These are phyloP conservation scores for Lycophotia porphyrea DNA, from an alignment of 2,888 invertebrate species.

Conservation along the genomic window DNA sequence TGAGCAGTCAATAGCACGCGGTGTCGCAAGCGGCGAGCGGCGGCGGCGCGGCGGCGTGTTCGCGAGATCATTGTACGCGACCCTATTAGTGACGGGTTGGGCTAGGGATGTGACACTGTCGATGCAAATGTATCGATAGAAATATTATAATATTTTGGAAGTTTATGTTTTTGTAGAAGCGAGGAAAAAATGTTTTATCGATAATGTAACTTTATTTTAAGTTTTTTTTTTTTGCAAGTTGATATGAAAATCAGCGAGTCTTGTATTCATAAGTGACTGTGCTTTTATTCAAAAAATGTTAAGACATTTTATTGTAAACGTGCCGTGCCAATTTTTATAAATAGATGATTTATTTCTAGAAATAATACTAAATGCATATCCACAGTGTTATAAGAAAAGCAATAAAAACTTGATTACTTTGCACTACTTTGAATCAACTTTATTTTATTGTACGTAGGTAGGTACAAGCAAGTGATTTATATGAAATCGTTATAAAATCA, in stretches of 20 bases:
- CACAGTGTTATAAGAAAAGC: conserved; percentile 8
- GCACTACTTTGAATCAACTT: conserved; percentile 1
- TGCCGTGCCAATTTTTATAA: not conserved
- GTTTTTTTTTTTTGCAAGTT: not conserved
- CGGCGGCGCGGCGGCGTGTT: conserved; percentile 79
- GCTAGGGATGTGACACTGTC: conserved; percentile 64
- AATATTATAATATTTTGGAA: not conserved
- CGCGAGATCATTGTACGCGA: conserved; percentile 81
- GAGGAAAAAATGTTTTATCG: not conserved
- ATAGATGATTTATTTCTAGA: not conserved
- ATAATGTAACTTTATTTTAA: not conserved
- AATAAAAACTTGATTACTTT: not conserved
- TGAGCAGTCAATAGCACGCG: conserved; percentile 68
- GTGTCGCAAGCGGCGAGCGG: conserved; percentile 71
- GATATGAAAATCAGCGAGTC: not conserved
- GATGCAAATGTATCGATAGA: conserved; percentile 57
- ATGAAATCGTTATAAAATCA: conserved; percentile 36
- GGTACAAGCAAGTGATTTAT: conserved; percentile 32
- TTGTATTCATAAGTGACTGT: not conserved
- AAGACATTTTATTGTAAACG: not conserved
- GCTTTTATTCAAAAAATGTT: not conserved
- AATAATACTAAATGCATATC: not conserved
- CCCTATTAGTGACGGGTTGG: conserved; percentile 81
- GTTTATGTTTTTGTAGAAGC: not conserved
- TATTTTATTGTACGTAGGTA: conserved; percentile 27